phyloP scores from a whole-genome alignment of 2,113 vertebrate genomes.

The Onychorhynchus coronatus region DNA sequence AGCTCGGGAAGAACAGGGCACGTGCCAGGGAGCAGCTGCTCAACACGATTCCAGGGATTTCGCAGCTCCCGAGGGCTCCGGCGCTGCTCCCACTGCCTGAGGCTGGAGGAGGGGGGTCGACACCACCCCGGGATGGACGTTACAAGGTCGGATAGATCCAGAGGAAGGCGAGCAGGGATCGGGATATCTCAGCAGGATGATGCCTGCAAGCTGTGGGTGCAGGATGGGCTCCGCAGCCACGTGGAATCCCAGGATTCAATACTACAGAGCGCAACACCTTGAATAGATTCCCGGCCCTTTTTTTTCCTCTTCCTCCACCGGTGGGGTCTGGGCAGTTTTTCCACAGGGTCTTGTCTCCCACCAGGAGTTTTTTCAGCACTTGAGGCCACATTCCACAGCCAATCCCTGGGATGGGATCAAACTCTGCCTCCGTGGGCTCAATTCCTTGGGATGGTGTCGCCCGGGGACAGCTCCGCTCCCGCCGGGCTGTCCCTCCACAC shows the following conservation, averaged over 20 bases:
- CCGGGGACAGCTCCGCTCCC: fast-evolving
- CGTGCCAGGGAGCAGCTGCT: not conserved
- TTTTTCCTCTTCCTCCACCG: not conserved
- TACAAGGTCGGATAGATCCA: fast-evolving
- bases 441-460: not conserved
- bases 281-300: fast-evolving
- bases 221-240: not conserved
- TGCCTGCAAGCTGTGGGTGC: not conserved
- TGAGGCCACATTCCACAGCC: not conserved
- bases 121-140: fast-evolving
- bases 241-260: fast-evolving
- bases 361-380: fast-evolving
- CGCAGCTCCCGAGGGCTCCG: fast-evolving
- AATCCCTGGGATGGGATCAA: not conserved
- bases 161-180: fast-evolving
- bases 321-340: not conserved
- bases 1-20: fast-evolving
- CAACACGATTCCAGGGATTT: not conserved
- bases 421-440: not conserved
- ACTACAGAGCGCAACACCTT: not conserved
- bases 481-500: not conserved
- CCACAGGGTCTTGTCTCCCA: not conserved
- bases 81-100: fast-evolving
- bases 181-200: not conserved
- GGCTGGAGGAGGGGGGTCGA: not conserved